These are phyloP conservation scores for Periphyllus acericola DNA, from an alignment of 2,888 invertebrate genomes.

Conservation along the genomic window DNA sequence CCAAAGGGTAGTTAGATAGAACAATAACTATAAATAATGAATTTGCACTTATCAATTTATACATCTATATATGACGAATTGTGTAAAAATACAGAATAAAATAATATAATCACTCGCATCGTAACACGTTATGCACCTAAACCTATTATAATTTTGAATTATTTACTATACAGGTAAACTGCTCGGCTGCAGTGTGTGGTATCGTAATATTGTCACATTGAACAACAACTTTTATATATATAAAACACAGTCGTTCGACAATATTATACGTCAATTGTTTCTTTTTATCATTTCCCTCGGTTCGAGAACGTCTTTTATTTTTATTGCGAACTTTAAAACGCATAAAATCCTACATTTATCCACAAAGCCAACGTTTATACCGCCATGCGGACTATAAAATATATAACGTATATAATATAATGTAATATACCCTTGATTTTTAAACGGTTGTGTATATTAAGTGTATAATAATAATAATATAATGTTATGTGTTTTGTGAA, in stretches of 20 bases:
- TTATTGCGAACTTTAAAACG: slow-evolving; percentile 44
- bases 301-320: slow-evolving; percentile 37
- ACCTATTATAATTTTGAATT: no score
- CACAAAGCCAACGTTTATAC: slow-evolving; percentile 21
- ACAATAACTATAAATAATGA: no score
- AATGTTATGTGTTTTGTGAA: background rate
- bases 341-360: slow-evolving; percentile 27
- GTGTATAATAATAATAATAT: background rate
- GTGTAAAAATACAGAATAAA: no score
- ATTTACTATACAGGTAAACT: no score
- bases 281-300: slow-evolving; percentile 25
- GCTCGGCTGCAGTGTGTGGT: no score
- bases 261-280: slow-evolving; percentile 44
- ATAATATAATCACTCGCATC: no score
- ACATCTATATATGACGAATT: no score
- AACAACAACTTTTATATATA: background rate
- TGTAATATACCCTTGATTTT: slow-evolving; percentile 14
- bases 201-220: background rate
- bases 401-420: background rate
- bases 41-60: no score
- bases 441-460: background rate
- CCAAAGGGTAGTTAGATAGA: no score
- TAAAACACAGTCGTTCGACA: slow-evolving; percentile 32
- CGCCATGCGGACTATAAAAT: slow-evolving; percentile 16
- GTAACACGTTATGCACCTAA: no score